Base-by-base conservation (phyloP, 2,888 invertebrate species). In the Zaprionus bogoriensis region DNA sequence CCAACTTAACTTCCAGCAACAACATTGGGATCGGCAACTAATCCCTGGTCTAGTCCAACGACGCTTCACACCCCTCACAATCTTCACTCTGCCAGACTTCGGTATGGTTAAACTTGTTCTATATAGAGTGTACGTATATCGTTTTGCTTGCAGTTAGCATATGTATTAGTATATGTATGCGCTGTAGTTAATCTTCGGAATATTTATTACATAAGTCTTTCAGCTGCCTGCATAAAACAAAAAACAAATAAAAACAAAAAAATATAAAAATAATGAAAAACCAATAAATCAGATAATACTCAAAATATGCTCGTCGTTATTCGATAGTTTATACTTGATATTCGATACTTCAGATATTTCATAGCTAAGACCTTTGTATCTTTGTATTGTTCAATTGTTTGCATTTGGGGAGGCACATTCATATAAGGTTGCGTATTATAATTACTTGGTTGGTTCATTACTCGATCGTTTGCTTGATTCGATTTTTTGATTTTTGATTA, bases 321-420 rank as follows among this genome's bases (percentile, higher is more conserved):
- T 22, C 20, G 17, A 28, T 38, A 23, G 32, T 38, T 61, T 23
- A 47, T 38, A 53, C 36, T 30, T 39, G 30, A 25, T 42, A 45
- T 48, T 45, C 32, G 22, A 36, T 39, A 19, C 41, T 51, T 42
- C 17, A 36, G 28, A 42, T 51, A 42, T 54, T 48, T 52, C 20
- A 53, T 61, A 61, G 57, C 55, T 54, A 59, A 70, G 67, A 73
- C 61, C 28, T 67, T 46, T 51, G 48, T 60, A 67, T 67, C n/a
- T 36, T 36, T 17, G 32, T 36, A 36, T 36, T 68, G 71, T 74
- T 71, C 54, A 52, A 38, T 50, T 69, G 51, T 61, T 61, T 71
- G 52, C 42, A 57, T 61, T 75, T 51, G 50, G 55, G 65, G 76
- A 73, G 73, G 73, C 76, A 73, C 73, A 76, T 73, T 59, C 52